Evolutionary conservation across 2,113 vertebrate genomes (phyloP), one percentile per base, ranked within the genome.

Genomic region (Murina feae): DNA sequence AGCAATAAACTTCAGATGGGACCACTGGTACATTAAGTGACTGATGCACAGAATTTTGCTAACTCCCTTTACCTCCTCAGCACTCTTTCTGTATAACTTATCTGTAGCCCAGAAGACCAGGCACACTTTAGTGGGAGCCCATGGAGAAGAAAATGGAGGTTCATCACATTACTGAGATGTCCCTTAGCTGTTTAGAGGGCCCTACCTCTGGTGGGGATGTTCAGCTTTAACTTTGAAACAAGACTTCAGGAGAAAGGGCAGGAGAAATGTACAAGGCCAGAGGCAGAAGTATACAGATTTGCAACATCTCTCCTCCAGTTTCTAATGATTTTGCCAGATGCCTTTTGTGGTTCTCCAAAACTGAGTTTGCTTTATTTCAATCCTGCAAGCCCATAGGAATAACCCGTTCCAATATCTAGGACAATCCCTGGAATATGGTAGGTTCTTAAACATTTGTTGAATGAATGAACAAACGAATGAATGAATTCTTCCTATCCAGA

Each of bases 91-190:
- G 6, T 13, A 3, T 23, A 68, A 30, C 25, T 89, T 30, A 14
- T 63, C 60, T n/a, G 4, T 8, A 39, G 71, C 35, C 21, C 2
- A 4, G 21, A 89, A 39, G 51, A 16, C 32, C 25, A n/a, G 65
- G 89, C 7, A 53, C 6, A 68, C 23, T 44, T 49, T 1, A 58
- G 10, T 47, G 25, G 94, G 76, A 60, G 65, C 16, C 55, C 86
- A 2, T 20, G 20, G 39, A 81, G 21, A 63, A 83, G 28, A 51
- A 42, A 3, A 21, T 30, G 23, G n/a, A 44, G 71, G 32, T 47
- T 63, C 32, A 2, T 30, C 20, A 6, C 25, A 32, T 47, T 0
- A 0, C 8, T 42, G 12, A 4, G 32, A 14, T 25, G 3, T 10
- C 32, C 17, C 18, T 51, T 58, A 35, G 14, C 47, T 71, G 1